Conservation (phyloP, 2,888 invertebrate species). For the Brachycybe producta region DNA sequence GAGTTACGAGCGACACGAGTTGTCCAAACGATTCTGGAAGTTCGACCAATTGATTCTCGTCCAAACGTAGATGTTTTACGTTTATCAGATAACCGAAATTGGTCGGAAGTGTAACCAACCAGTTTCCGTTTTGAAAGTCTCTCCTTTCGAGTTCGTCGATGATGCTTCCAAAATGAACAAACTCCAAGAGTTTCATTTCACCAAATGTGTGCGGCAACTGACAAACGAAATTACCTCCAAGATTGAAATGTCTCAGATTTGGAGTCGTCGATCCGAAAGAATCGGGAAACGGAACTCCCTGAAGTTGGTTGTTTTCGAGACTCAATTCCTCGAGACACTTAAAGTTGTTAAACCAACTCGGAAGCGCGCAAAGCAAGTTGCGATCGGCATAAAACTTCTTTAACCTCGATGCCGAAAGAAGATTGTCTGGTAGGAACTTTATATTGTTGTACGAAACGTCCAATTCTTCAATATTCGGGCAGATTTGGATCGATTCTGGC, state of each 20-base stretch:
- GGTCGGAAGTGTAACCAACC: conserved; percentile 9
- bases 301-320: conserved; percentile 8
- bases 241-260: conserved; percentile 8
- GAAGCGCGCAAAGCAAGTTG: conserved; percentile 4
- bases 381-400: conserved; percentile 11
- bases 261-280: conserved; percentile 5
- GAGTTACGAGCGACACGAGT: conserved; percentile 3
- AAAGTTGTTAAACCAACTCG: conserved; percentile 12
- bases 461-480: not conserved
- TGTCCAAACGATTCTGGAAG: conserved; percentile 15
- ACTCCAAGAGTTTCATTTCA: conserved; percentile 4
- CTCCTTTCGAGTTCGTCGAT: conserved; percentile 13
- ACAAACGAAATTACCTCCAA: conserved; percentile 13
- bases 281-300: conserved; percentile 3
- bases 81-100: conserved; percentile 15
- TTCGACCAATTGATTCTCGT: conserved; percentile 15
- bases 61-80: conserved; percentile 7
- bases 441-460: conserved; percentile 13
- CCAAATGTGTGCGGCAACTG: conserved; percentile 12
- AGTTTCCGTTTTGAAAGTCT: conserved; percentile 16
- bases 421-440: not conserved
- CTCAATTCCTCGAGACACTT: conserved; percentile 13
- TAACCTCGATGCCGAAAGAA: not conserved
- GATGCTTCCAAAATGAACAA: conserved; percentile 12
- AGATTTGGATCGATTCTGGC: conserved; percentile 1